A percentile compares a stretch with the other conserved stretches of the same genome.
phyloP scores from a whole-genome alignment of 2,113 vertebrate genomes.

The Pterocles gutturalis region DNA sequence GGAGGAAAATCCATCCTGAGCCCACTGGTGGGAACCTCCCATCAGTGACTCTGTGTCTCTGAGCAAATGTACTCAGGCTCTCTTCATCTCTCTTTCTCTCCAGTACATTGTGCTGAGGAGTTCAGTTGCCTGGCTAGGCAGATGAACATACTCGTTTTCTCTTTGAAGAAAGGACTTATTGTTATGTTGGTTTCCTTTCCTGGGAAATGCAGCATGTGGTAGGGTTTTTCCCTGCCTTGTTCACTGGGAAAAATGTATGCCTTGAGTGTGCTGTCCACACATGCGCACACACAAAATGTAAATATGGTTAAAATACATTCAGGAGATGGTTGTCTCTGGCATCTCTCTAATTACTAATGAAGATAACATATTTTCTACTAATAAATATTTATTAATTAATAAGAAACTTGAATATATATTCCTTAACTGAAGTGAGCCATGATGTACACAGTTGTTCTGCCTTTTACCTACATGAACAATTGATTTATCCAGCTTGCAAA shows the following conservation, averaged over 20 bases:
- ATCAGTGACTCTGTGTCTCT: neutral
- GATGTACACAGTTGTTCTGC: neutral
- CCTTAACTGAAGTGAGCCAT: neutral
- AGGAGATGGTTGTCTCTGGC: neutral
- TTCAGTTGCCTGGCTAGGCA: neutral
- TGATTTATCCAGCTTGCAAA: neutral
- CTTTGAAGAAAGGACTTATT: neutral
- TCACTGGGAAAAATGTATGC: neutral
- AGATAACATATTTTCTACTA: neutral
- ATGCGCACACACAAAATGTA: too few species aligned
- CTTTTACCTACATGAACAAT: neutral
- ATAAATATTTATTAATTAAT: neutral
- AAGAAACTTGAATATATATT: neutral
- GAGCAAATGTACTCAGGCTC: neutral
- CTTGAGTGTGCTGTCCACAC: neutral
- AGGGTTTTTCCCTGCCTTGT: neutral
- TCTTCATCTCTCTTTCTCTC: neutral
- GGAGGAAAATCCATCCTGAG: neutral
- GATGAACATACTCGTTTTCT: neutral
- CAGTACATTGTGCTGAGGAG: neutral
- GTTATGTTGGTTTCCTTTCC: neutral
- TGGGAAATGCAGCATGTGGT: neutral
- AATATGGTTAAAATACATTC: neutral
- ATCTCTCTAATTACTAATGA: neutral
- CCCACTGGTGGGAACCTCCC: accelerated